phyloP scores from a whole-genome alignment of 2,888 invertebrate genomes.

The Norana najaformis region DNA sequence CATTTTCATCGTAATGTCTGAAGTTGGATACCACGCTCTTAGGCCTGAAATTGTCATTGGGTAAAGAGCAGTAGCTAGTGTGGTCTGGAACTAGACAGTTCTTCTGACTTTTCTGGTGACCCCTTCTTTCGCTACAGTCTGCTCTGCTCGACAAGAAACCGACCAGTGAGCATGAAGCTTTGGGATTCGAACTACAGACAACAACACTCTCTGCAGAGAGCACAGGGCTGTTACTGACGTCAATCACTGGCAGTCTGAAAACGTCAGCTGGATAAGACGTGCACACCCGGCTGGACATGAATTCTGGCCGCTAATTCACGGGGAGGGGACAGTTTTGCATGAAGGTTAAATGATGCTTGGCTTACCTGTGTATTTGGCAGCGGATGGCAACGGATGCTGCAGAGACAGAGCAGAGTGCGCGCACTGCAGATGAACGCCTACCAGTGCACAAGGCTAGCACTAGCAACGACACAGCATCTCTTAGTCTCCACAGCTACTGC shows the following conservation, averaged over 20 bases:
- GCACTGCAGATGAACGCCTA: background rate
- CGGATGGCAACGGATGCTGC: background rate
- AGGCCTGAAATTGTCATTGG: too few species aligned
- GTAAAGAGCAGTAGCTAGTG: too few species aligned
- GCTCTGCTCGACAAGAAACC: background rate
- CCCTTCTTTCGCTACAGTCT: background rate
- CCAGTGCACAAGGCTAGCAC: background rate
- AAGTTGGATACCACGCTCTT: too few species aligned
- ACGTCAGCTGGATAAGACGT: too few species aligned
- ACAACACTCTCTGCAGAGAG: too few species aligned
- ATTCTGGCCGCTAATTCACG: background rate
- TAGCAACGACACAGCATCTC: constrained; percentile 5
- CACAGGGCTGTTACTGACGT: background rate
- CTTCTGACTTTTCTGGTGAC: background rate
- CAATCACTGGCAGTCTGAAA: background rate
- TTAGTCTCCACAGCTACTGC: background rate
- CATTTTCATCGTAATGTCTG: too few species aligned
- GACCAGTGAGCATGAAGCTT: too few species aligned
- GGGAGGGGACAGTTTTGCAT: background rate
- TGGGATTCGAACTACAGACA: background rate
- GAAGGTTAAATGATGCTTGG: background rate
- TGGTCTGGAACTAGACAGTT: too few species aligned
- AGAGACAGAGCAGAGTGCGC: background rate
- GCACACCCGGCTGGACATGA: too few species aligned
- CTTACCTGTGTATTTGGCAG: background rate